Evolutionary conservation across 1,140 invertebrate species (phyloP), one percentile per base, ranked within the genome.

Genomic region (Drosophila fuyamai): DNA sequence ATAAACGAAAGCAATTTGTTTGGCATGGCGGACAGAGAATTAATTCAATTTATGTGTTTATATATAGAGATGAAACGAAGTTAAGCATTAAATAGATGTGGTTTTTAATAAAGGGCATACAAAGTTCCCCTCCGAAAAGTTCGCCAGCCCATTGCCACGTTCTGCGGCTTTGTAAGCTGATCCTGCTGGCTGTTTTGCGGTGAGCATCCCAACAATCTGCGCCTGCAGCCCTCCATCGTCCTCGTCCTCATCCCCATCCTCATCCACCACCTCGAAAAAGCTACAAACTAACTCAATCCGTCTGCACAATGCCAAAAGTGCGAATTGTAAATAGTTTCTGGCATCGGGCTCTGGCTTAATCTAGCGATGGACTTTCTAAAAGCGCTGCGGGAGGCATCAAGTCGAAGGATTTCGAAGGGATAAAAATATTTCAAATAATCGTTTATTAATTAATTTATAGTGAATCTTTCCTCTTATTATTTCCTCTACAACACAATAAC

Each of bases 281-380:
- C 61, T 74, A 66, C 74, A 81, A 76, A 76, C 79, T 81, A 81
- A 76, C 73, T 72, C 56, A 77, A 81, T 77, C 57, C 67, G 60
- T 77, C 66, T 58, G 73, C 58, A 71, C 59, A 81, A 81, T 76
- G 73, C 62, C 50, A 66, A 84, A 75, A 85, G 82, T 86, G 82
- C 66, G 75, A 86, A 79, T 78, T 86, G 78, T 85, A 81, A 85
- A 85, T 85, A 72, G 82, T 78, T 85, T 75, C 65, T 58, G 75
- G 80, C 60, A 72, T 65, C 59, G 59, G 58, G 32, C 51, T 10
- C 41, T 16, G 18, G 46, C 41, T 44, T 38, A 10, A 23, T 51
- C 57, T 56, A 70, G 74, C 41, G 75, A 68, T 70, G 73, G 63
- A 53, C 75, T 55, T 53, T 38, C 40, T 59, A 32, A 48, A n/a